Conservation (phyloP, 2,797 vertebrate genomes). For the Mormyrops boulengeri region DNA sequence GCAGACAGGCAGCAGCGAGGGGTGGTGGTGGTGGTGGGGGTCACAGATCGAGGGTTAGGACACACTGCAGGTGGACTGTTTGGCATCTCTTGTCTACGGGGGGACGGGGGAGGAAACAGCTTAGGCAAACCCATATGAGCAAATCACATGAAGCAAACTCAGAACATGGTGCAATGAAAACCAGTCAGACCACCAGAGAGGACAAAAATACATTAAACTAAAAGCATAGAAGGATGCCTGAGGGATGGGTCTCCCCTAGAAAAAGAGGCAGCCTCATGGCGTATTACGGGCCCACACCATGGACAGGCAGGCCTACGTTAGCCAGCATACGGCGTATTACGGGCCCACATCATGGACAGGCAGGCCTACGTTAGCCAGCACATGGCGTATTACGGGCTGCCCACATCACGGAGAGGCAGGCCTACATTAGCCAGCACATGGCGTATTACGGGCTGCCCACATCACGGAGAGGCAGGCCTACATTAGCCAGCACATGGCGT, state of each 20-base stretch:
- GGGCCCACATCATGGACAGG: neutral
- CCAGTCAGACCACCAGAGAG: neutral
- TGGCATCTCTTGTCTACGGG: slow-evolving; percentile 57
- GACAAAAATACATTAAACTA: neutral
- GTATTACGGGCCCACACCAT: neutral
- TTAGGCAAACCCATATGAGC: neutral
- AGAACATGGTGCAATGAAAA: neutral
- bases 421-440: neutral
- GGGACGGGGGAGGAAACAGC: neutral
- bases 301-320: too few relatives aligned
- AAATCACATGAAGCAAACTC: neutral
- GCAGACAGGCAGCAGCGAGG: slow-evolving; percentile 24
- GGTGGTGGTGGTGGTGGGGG: slow-evolving; percentile 29
- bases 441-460: neutral
- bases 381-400: too few relatives aligned
- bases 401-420: neutral
- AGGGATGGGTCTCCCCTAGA: neutral
- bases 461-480: neutral
- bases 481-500: neutral
- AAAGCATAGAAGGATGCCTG: neutral
- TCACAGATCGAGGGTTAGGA: slow-evolving; percentile 46
- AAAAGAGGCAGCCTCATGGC: neutral
- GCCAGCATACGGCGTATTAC: too few relatives aligned
- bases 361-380: neutral
- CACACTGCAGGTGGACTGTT: slow-evolving; percentile 62